These are phyloP conservation scores for Acropternis orthonyx DNA, from an alignment of 2,797 vertebrate species.

Conservation along the genomic window DNA sequence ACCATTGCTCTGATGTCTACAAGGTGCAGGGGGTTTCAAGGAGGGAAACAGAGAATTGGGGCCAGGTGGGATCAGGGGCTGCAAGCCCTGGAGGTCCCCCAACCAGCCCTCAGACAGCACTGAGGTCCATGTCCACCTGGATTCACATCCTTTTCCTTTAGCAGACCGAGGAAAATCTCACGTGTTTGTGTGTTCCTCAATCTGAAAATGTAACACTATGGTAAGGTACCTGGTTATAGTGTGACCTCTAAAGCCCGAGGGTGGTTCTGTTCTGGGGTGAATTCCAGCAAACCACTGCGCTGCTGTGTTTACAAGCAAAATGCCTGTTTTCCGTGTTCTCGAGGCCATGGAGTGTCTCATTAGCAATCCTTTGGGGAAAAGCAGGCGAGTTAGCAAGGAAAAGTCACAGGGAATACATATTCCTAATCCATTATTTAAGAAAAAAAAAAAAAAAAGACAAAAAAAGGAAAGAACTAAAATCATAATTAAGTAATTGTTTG, in stretches of 20 bases:
- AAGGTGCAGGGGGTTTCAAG: neutral
- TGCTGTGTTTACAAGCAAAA: slow-evolving; percentile 33
- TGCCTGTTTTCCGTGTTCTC: neutral
- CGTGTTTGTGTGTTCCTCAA: neutral
- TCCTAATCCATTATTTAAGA: neutral
- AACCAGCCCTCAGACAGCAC: neutral
- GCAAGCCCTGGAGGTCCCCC: neutral
- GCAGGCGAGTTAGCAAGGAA: neutral
- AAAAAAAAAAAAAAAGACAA: no score
- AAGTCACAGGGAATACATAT: neutral
- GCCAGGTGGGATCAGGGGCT: no score
- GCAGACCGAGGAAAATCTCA: neutral
- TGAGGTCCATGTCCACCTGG: accelerated
- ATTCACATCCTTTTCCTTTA: neutral
- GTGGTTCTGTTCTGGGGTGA: neutral
- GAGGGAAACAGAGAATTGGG: neutral
- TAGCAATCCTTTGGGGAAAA: neutral
- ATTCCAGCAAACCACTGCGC: slow-evolving; percentile 17
- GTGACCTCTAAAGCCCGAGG: neutral
- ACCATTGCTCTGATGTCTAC: neutral
- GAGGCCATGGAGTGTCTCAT: neutral
- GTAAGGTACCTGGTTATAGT: neutral
- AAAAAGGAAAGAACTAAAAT: neutral
- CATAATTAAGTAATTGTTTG: neutral
- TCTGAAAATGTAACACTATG: neutral